Conservation (phyloP, 1,140 invertebrate species). For the Lepidurus arcticus region DNA sequence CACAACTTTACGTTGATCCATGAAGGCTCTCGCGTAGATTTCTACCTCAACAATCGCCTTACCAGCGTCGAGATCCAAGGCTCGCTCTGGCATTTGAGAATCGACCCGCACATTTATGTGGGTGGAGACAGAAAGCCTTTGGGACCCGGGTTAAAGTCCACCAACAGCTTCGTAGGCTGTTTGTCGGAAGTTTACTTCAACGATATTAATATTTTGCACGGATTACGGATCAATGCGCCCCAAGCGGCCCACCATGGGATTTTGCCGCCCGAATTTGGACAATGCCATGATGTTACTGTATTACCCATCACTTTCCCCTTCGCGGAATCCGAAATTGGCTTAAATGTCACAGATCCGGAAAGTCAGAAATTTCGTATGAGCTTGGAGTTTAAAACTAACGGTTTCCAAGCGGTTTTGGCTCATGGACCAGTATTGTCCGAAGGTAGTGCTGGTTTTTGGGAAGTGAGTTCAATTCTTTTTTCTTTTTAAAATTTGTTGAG, state of each 20-base stretch:
- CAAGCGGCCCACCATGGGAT: conserved; percentile 60
- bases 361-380: conserved; percentile 60
- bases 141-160: conserved; percentile 48
- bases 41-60: conserved; percentile 61
- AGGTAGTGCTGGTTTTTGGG: conserved; percentile 66
- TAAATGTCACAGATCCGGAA: conserved; percentile 42
- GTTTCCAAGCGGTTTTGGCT: conserved; percentile 73
- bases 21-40: conserved; percentile 59
- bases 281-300: conserved; percentile 68
- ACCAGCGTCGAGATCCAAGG: conserved; percentile 49
- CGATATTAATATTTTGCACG: conserved; percentile 81
- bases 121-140: conserved; percentile 63
- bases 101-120: conserved; percentile 89
- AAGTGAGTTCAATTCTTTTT: conserved; percentile 55
- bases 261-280: conserved; percentile 71
- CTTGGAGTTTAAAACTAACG: conserved; percentile 83
- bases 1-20: conserved; percentile 84
- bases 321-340: conserved; percentile 78
- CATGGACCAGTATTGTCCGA: conserved; percentile 68
- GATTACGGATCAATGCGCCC: conserved; percentile 57
- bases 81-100: conserved; percentile 68
- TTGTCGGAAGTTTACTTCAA: conserved; percentile 89
- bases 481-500: conserved; percentile 8
- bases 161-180: conserved; percentile 66
- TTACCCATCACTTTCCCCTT: conserved; percentile 90